These are phyloP conservation scores for Gallinago undulata DNA, from an alignment of 2,113 vertebrate species.

Conservation along the genomic window DNA sequence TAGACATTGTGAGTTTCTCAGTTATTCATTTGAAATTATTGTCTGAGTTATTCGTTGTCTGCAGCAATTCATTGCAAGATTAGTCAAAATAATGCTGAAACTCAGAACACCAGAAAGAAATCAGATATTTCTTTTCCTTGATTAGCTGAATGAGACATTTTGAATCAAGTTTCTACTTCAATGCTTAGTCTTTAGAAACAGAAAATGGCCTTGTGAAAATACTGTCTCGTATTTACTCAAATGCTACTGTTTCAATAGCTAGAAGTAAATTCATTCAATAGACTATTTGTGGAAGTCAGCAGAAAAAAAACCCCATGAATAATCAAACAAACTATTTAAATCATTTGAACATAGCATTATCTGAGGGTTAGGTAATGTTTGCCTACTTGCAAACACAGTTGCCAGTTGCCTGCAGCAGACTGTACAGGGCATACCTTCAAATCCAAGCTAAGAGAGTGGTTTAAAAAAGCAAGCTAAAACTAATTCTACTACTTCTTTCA, in stretches of 20 bases:
- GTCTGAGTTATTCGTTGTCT: background rate
- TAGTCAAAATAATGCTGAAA: slow-evolving; percentile 18
- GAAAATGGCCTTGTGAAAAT: slow-evolving; percentile 22
- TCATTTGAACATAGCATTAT: background rate
- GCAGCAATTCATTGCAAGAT: background rate
- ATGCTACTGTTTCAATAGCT: slow-evolving; percentile 16
- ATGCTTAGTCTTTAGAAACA: slow-evolving; percentile 1
- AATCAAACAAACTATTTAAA: slow-evolving; percentile 33
- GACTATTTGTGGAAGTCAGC: background rate
- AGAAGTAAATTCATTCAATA: slow-evolving; percentile 26
- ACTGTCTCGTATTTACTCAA: slow-evolving; percentile 16
- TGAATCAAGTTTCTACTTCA: background rate
- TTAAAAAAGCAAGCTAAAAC: background rate
- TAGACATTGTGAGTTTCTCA: background rate
- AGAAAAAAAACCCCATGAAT: background rate
- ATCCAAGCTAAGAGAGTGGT: background rate
- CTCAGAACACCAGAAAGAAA: background rate
- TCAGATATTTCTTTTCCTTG: background rate
- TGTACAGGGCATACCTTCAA: background rate
- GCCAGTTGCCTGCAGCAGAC: background rate
- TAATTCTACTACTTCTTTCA: background rate
- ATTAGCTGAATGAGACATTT: slow-evolving; percentile 26
- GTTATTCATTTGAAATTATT: background rate
- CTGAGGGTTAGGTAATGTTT: background rate
- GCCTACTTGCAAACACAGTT: background rate